Evolutionary conservation across 64 coral and sea anemone species (phyloP), one percentile per base, ranked within the genome.

Genomic region (Stylophora pistillata): DNA sequence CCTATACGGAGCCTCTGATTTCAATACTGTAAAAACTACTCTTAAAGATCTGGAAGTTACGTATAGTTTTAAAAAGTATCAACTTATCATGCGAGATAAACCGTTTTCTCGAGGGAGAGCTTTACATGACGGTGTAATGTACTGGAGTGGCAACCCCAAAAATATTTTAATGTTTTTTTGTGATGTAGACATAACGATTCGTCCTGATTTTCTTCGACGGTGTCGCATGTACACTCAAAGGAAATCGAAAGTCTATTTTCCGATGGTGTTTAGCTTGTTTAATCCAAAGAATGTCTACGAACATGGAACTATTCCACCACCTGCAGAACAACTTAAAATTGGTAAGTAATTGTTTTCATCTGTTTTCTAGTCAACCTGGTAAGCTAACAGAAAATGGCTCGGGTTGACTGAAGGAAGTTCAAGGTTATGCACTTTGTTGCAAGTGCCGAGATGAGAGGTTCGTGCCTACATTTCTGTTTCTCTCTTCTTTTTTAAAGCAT

Each of bases 91-190:
- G 93, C 73, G 95, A 56, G 81, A 94, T 23, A 91, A 92, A 26
- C 82, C 65, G 0, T 98, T 98, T 71, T 94, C 92, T 9, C 89
- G 95, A 10, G 95, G 95, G 3, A 89, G 89, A 56, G 95, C 95
- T 17, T 66, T 98, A 16, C 95, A 98, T 60, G 92, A 98, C 71
- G 95, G 95, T 32, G 95, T 98, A 1, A 74, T 92, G 72, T 86
- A 98, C 23, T 98, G 95, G 95, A 92, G 88, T 29, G 64, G 86
- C 3, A 59, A 63, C 7, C 91, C 91, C 7, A 54, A 20, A 0
- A 94, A 94, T 71, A 85, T 98, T 41, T 33, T 98, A 16, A 86
- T 97, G 87, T 98, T 98, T 79, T 98, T 98, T 70, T 98, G 95
- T 53, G 95, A 98, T 74, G 95, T 98, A 10, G 95, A 98, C 32